Base-by-base conservation (phyloP, 2,888 invertebrate genomes). In the Hirtodrosophila histrioides region DNA sequence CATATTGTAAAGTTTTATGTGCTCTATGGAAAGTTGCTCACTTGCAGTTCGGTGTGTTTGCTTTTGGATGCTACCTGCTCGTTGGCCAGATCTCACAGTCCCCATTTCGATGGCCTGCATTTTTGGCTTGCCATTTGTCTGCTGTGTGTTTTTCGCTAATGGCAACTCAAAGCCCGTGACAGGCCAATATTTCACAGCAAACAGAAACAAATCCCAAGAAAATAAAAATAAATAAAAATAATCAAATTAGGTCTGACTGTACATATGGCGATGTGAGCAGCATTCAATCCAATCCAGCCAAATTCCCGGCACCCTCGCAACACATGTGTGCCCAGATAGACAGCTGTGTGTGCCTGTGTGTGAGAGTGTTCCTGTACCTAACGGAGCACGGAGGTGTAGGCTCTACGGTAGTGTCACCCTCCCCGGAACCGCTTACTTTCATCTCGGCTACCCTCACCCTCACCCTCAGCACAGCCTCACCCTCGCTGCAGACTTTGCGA, bases 181-280 rank as follows among this genome's bases (percentile, higher is more conserved):
- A 75, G 60, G 68, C 55, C 56, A 58, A 85, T 75, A 69, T 67
- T 65, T 66, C 65, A 72, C 57, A 36, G 44, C 54, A 53, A 37
- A 35, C 37, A 23, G 53, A 50, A 27, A 58, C 37, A 36, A 55
- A 62, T 51, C n/a, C 56, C 40, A 2, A 37, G 40, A 24, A 64
- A 57, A 62, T 17, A 37, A 11, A 12, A 37, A 57, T 11, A 36
- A 56, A 64, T 46, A 53, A 29, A 33, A 24, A 57, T 61, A 74
- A 73, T 66, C 63, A 68, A 81, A 64, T 82, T 56, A 58, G 65
- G 60, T 64, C 51, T 68, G 79, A 86, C 80, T 80, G 84, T 79
- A 70, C 72, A 64, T 10, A 45, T 44, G 33, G 39, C 44, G 29
- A 46, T 53, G 37, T 27, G 27, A 51, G 50, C 40, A 37, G 43